Percentiles rank a stretch among this genome's conserved stretches.
Evolutionary conservation across 2,797 vertebrate species (phyloP).

Genomic region (Myotis planiceps): DNA sequence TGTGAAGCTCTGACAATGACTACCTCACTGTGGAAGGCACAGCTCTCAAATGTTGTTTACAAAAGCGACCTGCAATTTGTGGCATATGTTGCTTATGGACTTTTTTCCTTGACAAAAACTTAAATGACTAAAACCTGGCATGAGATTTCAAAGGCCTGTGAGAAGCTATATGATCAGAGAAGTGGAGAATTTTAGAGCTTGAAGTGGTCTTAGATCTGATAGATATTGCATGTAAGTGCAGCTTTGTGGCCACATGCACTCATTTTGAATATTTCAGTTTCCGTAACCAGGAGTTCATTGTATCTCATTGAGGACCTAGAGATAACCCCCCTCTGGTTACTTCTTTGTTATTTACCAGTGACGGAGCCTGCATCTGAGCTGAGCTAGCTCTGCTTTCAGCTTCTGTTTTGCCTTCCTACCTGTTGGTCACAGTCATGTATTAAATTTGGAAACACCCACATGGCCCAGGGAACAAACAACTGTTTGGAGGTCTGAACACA

Average conservation of each 20-base stretch:
- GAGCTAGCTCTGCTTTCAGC: conserved; percentile 72
- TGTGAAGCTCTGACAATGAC: neutral
- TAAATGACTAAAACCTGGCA: conserved; percentile 41
- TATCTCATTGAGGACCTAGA: conserved; percentile 43
- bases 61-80: neutral
- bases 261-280: conserved; percentile 34
- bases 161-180: conserved; percentile 45
- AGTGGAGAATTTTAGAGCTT: conserved; percentile 35
- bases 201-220: neutral
- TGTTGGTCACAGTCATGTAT: conserved; percentile 64
- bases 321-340: conserved; percentile 45
- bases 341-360: conserved; percentile 61
- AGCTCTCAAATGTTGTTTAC: conserved; percentile 10
- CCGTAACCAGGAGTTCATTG: conserved; percentile 53
- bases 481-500: conserved; percentile 41
- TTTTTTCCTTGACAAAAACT: conserved; percentile 10
- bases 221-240: neutral
- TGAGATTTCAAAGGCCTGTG: conserved; percentile 42
- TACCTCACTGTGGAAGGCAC: neutral
- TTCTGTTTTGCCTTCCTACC: conserved; percentile 77
- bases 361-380: conserved; percentile 32
- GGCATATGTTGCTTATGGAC: neutral
- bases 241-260: neutral
- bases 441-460: conserved; percentile 62
- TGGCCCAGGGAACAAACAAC: conserved; percentile 31